Conservation (phyloP, 2,113 vertebrate genomes). For the Myocastor coypus region DNA sequence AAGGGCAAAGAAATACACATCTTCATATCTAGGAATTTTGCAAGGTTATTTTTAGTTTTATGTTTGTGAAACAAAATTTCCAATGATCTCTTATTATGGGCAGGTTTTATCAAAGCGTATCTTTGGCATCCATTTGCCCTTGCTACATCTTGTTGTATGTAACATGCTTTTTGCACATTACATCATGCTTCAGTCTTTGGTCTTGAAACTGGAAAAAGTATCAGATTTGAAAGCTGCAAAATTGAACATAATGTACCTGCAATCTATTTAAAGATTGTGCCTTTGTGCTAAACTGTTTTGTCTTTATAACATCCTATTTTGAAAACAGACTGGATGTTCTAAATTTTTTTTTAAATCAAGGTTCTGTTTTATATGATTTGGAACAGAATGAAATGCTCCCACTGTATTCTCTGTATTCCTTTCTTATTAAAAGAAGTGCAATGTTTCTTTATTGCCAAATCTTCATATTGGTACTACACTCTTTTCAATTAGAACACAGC, state of each 20-base stretch:
- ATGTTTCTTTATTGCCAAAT: not conserved
- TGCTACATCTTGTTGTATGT: not conserved
- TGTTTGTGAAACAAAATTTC: constrained; percentile 2
- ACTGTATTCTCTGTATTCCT: not conserved
- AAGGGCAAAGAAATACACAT: not conserved
- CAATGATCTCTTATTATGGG: not conserved
- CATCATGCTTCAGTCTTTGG: constrained; percentile 6
- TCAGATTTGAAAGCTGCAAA: not conserved
- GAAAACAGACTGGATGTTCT: constrained; percentile 5
- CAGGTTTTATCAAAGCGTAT: not conserved
- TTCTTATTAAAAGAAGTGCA: not conserved
- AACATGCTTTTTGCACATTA: not conserved
- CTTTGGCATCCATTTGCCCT: not conserved
- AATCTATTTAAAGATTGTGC: not conserved
- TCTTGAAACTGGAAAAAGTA: not conserved
- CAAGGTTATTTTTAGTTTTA: not conserved
- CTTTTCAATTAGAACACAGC: constrained; percentile 19
- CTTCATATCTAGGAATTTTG: constrained; percentile 1
- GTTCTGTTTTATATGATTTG: constrained; percentile 23
- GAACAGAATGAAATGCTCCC: not conserved
- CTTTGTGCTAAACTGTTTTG: constrained; percentile 12
- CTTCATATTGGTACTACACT: not conserved
- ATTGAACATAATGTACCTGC: not conserved
- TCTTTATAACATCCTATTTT: not conserved
- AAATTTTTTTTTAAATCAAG: constrained; percentile 51